phyloP scores from a whole-genome alignment of 2,113 vertebrate genomes.

The Sakesphorus luctuosus region DNA sequence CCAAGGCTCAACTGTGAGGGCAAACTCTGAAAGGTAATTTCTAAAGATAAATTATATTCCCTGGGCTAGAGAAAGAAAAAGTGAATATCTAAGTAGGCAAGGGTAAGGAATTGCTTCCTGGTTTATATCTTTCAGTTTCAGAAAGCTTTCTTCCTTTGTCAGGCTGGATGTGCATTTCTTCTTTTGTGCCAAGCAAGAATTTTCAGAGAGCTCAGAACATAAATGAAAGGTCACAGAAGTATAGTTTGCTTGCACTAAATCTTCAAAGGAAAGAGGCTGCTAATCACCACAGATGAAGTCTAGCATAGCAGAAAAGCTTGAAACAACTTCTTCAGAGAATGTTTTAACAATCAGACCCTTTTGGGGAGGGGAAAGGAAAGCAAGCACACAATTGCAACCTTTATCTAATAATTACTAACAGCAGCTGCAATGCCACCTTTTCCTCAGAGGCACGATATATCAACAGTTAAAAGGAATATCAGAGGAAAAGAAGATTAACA shows the following conservation, averaged over 20 bases:
- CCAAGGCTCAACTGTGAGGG: background rate
- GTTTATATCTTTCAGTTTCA: background rate
- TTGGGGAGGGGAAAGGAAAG: conserved; percentile 15
- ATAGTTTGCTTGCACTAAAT: conserved; percentile 52
- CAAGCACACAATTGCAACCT: conserved; percentile 54
- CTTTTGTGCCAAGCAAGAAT: conserved; percentile 58
- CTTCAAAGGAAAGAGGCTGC: conserved; percentile 62
- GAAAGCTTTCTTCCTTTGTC: conserved; percentile 13
- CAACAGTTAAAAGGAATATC: background rate
- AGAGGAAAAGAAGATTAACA: background rate
- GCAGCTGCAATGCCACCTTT: background rate
- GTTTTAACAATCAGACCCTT: conserved; percentile 64
- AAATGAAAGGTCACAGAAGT: conserved; percentile 69
- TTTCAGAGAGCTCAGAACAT: conserved; percentile 60
- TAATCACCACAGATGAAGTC: conserved; percentile 58
- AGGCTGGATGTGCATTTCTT: background rate
- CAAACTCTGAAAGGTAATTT: background rate
- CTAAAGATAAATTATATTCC: background rate
- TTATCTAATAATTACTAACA: conserved; percentile 40
- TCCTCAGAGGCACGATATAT: background rate
- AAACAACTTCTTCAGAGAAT: conserved; percentile 65
- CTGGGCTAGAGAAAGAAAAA: background rate
- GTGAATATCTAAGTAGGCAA: background rate
- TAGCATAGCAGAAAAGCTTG: conserved; percentile 41
- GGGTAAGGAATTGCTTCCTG: background rate